These are phyloP conservation scores for Mus minutoides DNA, from an alignment of 2,797 vertebrate species.

Conservation along the genomic window DNA sequence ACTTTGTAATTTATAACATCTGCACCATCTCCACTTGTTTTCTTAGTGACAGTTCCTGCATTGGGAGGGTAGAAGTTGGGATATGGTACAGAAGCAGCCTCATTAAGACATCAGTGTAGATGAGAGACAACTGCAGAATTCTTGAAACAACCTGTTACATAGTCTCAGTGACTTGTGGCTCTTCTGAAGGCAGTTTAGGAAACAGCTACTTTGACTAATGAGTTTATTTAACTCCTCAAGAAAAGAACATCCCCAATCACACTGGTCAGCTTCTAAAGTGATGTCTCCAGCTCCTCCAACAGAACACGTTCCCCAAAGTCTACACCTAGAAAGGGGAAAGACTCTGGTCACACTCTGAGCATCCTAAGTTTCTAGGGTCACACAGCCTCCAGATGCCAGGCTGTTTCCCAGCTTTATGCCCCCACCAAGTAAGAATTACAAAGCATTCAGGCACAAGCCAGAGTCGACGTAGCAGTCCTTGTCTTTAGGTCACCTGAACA, in stretches of 20 bases:
- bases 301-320: neutral
- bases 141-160: slow-evolving; percentile 30
- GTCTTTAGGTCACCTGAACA: slow-evolving; percentile 51
- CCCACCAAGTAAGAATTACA: slow-evolving; percentile 10
- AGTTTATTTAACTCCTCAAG: slow-evolving; percentile 59
- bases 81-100: neutral
- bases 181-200: slow-evolving; percentile 50
- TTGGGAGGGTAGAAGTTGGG: neutral
- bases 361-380: slow-evolving; percentile 45
- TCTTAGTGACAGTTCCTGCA: slow-evolving; percentile 28
- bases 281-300: neutral
- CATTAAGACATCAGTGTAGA: slow-evolving; percentile 54
- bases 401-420: neutral
- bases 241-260: neutral
- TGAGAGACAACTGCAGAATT: slow-evolving; percentile 49
- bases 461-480: neutral
- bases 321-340: neutral
- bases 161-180: slow-evolving; percentile 51
- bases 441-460: neutral
- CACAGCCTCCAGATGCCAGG: neutral
- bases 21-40: slow-evolving; percentile 73
- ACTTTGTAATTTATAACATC: slow-evolving; percentile 54
- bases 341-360: slow-evolving; percentile 23
- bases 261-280: slow-evolving; percentile 43
- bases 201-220: slow-evolving; percentile 13